phyloP scores from a whole-genome alignment of 1,140 invertebrate species.

The Drosophila ogumai region DNA sequence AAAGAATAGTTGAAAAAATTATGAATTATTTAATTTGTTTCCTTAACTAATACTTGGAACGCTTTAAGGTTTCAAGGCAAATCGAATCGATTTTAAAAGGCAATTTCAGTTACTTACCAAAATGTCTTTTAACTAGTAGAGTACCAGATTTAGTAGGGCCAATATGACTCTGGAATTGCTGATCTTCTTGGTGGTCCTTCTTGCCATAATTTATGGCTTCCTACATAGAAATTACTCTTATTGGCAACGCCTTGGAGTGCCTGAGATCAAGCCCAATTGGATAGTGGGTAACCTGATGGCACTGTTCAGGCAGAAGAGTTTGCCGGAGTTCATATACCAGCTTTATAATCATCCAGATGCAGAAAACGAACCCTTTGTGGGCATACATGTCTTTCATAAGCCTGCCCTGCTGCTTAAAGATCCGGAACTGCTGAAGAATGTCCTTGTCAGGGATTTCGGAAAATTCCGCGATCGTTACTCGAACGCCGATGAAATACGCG shows the following conservation, averaged over 20 bases:
- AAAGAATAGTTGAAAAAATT: background rate
- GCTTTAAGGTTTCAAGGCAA: background rate
- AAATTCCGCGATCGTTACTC: conserved; percentile 83
- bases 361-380: conserved; percentile 72
- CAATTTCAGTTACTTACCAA: background rate
- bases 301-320: conserved; percentile 55
- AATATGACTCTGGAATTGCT: conserved; percentile 44
- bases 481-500: conserved; percentile 85
- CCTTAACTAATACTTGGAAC: background rate
- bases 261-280: conserved; percentile 73
- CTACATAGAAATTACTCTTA: conserved; percentile 61
- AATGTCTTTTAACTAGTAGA: conserved; percentile 4
- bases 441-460: conserved; percentile 86
- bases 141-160: background rate
- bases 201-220: conserved; percentile 14
- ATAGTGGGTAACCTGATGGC: conserved; percentile 79
- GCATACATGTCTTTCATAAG: conserved; percentile 84
- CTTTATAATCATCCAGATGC: conserved; percentile 72
- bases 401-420: conserved; percentile 86
- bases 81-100: background rate
- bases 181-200: conserved; percentile 15
- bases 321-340: conserved; percentile 59
- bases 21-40: background rate
- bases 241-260: conserved; percentile 84
- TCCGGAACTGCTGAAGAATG: conserved; percentile 85